A percentile compares a stretch with the other conserved stretches of the same genome.
phyloP scores from a whole-genome alignment of 2,797 vertebrate species.

The Sebastolobus alascanus region DNA sequence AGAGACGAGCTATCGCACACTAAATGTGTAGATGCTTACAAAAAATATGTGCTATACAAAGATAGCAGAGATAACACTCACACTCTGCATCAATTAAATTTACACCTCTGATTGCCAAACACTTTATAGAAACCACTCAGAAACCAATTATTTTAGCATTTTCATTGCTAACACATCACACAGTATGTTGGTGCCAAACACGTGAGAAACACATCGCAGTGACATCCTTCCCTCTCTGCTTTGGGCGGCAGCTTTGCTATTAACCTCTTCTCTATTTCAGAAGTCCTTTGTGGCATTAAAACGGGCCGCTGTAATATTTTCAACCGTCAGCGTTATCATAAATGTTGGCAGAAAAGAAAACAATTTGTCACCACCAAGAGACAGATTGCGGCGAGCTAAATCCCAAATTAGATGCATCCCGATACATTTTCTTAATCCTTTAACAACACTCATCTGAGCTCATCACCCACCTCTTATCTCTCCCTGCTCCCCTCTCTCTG shows the following conservation, averaged over 20 bases:
- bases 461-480: conserved; percentile 41
- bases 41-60: background rate
- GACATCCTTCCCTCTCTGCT: background rate
- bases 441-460: conserved; percentile 76
- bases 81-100: background rate
- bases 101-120: conserved; percentile 22
- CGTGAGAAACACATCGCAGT: background rate
- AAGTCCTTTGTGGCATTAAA: background rate
- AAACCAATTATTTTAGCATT: conserved; percentile 25
- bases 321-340: background rate
- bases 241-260: background rate
- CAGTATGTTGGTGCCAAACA: conserved; percentile 2
- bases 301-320: background rate
- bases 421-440: conserved; percentile 80
- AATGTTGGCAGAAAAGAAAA: conserved; percentile 14
- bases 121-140: conserved; percentile 23
- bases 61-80: background rate
- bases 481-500: conserved; percentile 43
- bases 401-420: conserved; percentile 76
- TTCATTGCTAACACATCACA: background rate
- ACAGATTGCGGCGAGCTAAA: conserved; percentile 70
- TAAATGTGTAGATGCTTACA: background rate
- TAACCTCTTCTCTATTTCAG: background rate
- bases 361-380: conserved; percentile 17
- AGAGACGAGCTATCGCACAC: background rate